Evolutionary conservation across 2,113 vertebrate species (phyloP).

Genomic region (Sarotherodon lohbergeri): DNA sequence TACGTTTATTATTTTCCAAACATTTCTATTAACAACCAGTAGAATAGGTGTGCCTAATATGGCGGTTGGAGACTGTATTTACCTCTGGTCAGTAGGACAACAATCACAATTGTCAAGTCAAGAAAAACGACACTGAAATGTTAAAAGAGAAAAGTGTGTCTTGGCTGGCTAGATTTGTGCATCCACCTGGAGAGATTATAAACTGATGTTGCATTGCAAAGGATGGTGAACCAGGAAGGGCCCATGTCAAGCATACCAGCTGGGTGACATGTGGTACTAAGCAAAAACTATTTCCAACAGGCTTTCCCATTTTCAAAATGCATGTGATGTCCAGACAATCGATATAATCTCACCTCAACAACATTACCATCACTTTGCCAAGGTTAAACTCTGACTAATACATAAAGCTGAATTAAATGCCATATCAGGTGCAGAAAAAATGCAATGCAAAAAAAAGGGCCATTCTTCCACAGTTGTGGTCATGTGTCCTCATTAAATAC

Average conservation of each 20-base stretch:
- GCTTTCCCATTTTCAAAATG: slow-evolving; percentile 59
- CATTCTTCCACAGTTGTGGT: slow-evolving; percentile 8
- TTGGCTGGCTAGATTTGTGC: neutral
- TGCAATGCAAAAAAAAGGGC: neutral
- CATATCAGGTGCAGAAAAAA: neutral
- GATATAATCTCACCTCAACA: slow-evolving; percentile 48
- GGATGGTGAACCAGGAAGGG: slow-evolving; percentile 21
- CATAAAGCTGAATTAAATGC: slow-evolving; percentile 24
- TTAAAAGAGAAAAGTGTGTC: slow-evolving; percentile 4
- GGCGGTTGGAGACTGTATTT: neutral
- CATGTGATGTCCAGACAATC: slow-evolving; percentile 60
- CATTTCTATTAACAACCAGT: neutral
- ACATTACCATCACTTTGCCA: slow-evolving; percentile 36
- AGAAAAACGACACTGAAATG: slow-evolving; percentile 14
- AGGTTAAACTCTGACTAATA: slow-evolving; percentile 48
- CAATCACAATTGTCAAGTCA: neutral
- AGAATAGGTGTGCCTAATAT: neutral
- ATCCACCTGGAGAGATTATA: slow-evolving; percentile 55
- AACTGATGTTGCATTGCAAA: slow-evolving; percentile 44
- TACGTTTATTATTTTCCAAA: neutral
- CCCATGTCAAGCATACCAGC: slow-evolving; percentile 17
- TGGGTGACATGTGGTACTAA: slow-evolving; percentile 5
- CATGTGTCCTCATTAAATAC: slow-evolving; percentile 34
- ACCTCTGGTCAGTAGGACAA: slow-evolving; percentile 8
- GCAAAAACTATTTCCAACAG: slow-evolving; percentile 9